phyloP scores from a whole-genome alignment of 2,113 vertebrate genomes.

The Romanogobio albipinnatus region DNA sequence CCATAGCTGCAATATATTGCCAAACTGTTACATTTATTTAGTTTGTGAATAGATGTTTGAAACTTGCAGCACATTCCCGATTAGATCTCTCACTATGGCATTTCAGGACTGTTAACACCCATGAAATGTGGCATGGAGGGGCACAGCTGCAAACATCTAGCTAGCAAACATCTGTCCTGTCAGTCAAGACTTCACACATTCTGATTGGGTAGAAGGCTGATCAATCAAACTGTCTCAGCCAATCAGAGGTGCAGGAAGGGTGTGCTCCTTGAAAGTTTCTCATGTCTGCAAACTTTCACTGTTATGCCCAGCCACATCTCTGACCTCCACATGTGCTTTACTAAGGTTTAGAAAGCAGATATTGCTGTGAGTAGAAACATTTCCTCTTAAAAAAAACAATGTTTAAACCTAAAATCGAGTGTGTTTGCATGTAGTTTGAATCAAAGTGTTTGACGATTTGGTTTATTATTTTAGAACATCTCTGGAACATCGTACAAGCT shows the following conservation, averaged over 20 bases:
- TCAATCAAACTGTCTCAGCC: background rate
- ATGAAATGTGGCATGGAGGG: slow-evolving; percentile 48
- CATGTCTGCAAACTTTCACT: background rate
- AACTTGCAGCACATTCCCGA: slow-evolving; percentile 33
- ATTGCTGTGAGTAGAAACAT: slow-evolving; percentile 2
- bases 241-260: background rate
- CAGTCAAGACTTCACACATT: slow-evolving; percentile 39
- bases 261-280: background rate
- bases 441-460: background rate
- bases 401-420: background rate
- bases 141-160: slow-evolving; percentile 67
- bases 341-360: background rate
- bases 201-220: slow-evolving; percentile 38
- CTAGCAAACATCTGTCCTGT: slow-evolving; percentile 66
- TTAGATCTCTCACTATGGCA: slow-evolving; percentile 58
- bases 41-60: slow-evolving; percentile 16
- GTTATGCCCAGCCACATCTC: background rate
- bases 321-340: background rate
- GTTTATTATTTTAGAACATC: background rate
- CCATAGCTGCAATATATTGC: background rate
- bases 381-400: background rate
- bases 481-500: background rate
- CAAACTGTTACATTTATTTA: background rate
- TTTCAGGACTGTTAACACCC: slow-evolving; percentile 53
- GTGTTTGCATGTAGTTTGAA: background rate